A percentile compares a stretch with the other conserved stretches of the same genome.
phyloP scores from a whole-genome alignment of 2,888 invertebrate species.

The Napeogenes sylphis region DNA sequence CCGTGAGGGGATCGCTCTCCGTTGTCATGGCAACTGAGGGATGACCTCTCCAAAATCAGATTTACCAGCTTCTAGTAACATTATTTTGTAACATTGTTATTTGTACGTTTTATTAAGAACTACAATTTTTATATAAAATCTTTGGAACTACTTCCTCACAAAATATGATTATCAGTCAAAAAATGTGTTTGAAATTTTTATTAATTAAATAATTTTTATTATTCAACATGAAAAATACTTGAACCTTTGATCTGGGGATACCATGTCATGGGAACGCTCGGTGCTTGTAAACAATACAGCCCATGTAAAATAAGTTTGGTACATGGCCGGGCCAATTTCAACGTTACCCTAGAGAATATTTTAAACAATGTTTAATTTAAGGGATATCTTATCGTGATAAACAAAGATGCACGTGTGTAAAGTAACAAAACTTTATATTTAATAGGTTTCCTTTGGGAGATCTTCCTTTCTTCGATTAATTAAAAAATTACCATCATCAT shows the following conservation, averaged over 20 bases:
- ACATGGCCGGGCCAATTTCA: constrained; percentile 8
- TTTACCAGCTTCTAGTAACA: neutral
- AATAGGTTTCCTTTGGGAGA: neutral
- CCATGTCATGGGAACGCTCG: constrained; percentile 33
- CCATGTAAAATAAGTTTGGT: constrained; percentile 22
- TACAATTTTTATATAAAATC: too few species aligned
- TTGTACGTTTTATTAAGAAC: neutral
- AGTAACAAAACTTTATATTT: neutral
- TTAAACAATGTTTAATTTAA: constrained; percentile 11
- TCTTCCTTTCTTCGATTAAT: neutral
- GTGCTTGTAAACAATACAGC: constrained; percentile 30
- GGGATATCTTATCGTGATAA: constrained; percentile 5
- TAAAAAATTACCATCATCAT: too few species aligned
- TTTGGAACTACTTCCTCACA: too few species aligned
- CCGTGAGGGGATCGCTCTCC: constrained; percentile 28
- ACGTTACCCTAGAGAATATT: constrained; percentile 14
- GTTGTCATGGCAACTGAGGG: constrained; percentile 51
- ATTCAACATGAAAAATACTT: too few species aligned
- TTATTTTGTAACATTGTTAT: neutral
- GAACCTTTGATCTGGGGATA: too few species aligned
- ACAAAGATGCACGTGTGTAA: neutral
- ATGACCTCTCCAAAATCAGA: constrained; percentile 35
- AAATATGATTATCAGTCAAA: too few species aligned
- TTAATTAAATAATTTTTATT: too few species aligned
- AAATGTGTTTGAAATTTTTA: neutral